Evolutionary conservation across 2,113 vertebrate genomes (phyloP).

Genomic region (Todiramphus chloris): DNA sequence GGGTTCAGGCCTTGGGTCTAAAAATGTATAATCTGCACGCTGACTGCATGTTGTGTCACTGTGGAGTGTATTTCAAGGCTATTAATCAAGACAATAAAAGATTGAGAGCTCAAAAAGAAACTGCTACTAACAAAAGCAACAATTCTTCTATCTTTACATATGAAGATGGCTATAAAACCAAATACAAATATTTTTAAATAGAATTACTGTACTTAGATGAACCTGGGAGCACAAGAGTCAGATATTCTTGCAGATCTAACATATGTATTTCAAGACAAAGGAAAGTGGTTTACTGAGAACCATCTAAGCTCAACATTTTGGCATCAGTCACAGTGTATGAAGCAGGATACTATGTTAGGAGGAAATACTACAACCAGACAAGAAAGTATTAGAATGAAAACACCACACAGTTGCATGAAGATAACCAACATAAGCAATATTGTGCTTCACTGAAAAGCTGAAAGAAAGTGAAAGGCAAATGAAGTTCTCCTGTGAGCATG

Average conservation of each 20-base stretch:
- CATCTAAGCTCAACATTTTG: not conserved
- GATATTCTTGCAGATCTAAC: not conserved
- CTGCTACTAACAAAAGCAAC: not conserved
- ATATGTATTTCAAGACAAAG: not conserved
- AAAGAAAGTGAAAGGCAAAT: not conserved
- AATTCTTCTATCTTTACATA: constrained; percentile 2
- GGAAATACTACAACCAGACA: not conserved
- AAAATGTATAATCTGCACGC: constrained; percentile 24
- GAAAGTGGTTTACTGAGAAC: not conserved
- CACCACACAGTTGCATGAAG: not conserved
- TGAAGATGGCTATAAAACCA: not conserved
- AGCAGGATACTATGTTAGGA: not conserved
- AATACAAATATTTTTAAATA: not conserved
- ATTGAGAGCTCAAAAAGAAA: not conserved
- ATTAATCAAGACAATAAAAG: constrained; percentile 36
- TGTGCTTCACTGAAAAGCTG: not conserved
- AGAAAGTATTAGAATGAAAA: not conserved
- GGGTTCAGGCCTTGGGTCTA: constrained; percentile 33
- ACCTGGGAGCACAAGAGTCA: not conserved
- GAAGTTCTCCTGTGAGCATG: not conserved
- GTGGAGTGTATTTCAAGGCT: constrained; percentile 1
- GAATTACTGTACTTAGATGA: not conserved
- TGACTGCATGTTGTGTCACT: not conserved
- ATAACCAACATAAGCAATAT: not conserved
- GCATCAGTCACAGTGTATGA: not conserved